A percentile compares a stretch with the other conserved stretches of the same genome.
Conservation (phyloP, 2,888 invertebrate genomes). For the Lithosia quadra region DNA sequence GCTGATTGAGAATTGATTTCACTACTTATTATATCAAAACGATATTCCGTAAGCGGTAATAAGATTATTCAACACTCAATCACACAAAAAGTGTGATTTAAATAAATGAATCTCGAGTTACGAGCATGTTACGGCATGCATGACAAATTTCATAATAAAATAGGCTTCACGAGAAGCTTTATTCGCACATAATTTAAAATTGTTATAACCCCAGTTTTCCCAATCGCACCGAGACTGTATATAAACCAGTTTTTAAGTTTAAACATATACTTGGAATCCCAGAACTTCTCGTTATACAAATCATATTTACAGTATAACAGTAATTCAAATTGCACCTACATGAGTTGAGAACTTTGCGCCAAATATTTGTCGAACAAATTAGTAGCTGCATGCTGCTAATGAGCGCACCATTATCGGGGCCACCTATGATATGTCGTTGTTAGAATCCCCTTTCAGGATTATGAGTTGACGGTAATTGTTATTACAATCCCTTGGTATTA, state of each 20-base stretch:
- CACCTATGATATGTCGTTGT: conserved; percentile 19
- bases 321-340: not conserved
- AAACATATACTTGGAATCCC: no score
- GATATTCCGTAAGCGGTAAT: no score
- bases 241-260: no score
- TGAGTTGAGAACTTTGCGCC: not conserved
- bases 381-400: conserved; percentile 9
- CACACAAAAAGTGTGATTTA: not conserved
- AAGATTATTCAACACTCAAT: no score
- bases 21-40: not conserved
- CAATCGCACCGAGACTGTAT: not conserved
- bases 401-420: conserved; percentile 12
- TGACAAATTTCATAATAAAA: not conserved
- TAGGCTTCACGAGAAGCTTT: not conserved
- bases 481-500: conserved; percentile 13
- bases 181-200: not conserved
- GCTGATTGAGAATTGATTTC: not conserved
- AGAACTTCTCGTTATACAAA: no score
- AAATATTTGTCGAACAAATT: conserved; percentile 11
- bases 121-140: not conserved
- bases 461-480: conserved; percentile 15
- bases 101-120: not conserved
- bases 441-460: conserved; percentile 14
- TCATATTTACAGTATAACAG: no score
- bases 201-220: not conserved